phyloP scores from a whole-genome alignment of 2,113 vertebrate genomes.

The Erpornis zantholeuca region DNA sequence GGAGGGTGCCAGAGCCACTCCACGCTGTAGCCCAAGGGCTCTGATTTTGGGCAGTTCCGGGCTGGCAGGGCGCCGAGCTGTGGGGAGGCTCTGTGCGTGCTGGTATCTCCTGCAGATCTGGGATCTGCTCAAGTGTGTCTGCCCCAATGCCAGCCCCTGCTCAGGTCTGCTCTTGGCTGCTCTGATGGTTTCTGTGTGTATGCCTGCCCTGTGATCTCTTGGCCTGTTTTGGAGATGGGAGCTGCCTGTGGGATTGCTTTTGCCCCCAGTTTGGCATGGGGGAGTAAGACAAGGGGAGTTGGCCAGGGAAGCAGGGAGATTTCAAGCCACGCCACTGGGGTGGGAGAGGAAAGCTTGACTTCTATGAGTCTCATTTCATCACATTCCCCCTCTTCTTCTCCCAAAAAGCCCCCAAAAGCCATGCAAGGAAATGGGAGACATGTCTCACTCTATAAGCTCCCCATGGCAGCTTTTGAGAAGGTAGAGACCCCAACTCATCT shows the following conservation, averaged over 20 bases:
- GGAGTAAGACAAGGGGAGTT: not conserved
- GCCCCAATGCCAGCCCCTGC: not conserved
- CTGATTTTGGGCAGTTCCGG: not conserved
- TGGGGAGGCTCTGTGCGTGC: not conserved
- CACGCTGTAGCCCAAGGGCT: not conserved
- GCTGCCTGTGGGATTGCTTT: not conserved
- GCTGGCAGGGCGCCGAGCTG: not conserved
- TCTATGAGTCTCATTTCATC: rapidly evolving
- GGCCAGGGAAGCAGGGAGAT: rapidly evolving
- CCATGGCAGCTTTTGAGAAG: not conserved
- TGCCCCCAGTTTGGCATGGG: rapidly evolving
- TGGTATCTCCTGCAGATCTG: not conserved
- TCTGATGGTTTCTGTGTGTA: not conserved
- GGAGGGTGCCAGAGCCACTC: not conserved
- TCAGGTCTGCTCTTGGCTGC: not conserved
- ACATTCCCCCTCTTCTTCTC: not conserved
- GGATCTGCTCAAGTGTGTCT: not conserved
- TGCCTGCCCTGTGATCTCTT: not conserved
- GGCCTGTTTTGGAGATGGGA: rapidly evolving
- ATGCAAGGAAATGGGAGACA: rapidly evolving
- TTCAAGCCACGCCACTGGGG: not conserved
- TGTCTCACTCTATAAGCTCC: not conserved
- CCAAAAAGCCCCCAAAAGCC: not conserved
- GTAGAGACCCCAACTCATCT: not conserved
- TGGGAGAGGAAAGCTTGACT: not conserved